Conservation (phyloP, 1,140 invertebrate species). For the Littorina saxatilis region DNA sequence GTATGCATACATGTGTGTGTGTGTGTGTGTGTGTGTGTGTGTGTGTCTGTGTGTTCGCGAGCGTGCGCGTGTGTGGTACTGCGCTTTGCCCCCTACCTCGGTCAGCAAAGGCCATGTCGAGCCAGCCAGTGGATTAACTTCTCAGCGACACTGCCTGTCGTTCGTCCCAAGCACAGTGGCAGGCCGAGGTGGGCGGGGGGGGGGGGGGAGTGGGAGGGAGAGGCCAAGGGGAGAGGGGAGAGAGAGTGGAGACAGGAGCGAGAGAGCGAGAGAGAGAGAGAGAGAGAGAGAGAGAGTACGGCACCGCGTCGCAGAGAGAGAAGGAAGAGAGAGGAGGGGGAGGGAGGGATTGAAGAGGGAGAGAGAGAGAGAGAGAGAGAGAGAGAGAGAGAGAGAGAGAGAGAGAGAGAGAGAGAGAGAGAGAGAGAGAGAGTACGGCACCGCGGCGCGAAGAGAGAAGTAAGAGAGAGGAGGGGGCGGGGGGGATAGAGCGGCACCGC, state of each 20-base stretch:
- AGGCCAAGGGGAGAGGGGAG: not conserved
- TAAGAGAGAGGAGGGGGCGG: not conserved
- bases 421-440: too few relatives aligned
- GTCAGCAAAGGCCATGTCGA: too few relatives aligned
- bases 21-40: not conserved
- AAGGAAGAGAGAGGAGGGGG: not conserved
- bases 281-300: not conserved
- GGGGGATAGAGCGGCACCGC: not conserved
- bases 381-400: not conserved
- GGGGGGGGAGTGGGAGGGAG: too few relatives aligned
- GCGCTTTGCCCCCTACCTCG: too few relatives aligned
- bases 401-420: too few relatives aligned
- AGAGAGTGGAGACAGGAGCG: not conserved
- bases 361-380: slow-evolving; percentile 7
- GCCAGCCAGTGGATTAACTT: too few relatives aligned
- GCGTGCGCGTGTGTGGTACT: not conserved
- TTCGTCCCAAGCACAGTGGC: too few relatives aligned
- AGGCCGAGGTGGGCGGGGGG: not conserved
- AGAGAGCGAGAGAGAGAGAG: not conserved
- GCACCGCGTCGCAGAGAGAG: too few relatives aligned
- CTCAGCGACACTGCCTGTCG: too few relatives aligned
- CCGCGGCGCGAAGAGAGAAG: too few relatives aligned
- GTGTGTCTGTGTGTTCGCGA: slow-evolving; percentile 7
- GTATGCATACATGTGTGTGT: too few relatives aligned
- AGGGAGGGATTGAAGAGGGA: not conserved